Evolutionary conservation across 2,797 vertebrate species (phyloP).

Genomic region (Catharus ustulatus): DNA sequence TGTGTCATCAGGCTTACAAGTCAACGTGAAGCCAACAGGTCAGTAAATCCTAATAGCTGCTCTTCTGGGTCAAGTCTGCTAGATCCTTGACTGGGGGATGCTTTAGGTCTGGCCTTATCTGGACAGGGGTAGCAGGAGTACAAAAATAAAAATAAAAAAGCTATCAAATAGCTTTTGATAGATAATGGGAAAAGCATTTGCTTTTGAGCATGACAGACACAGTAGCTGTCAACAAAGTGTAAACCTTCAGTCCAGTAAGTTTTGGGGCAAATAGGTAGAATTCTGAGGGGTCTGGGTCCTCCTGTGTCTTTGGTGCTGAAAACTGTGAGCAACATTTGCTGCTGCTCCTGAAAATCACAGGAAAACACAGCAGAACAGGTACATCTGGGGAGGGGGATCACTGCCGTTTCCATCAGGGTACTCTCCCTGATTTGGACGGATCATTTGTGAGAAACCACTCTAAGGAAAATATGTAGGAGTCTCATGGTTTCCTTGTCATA

Average conservation of each 20-base stretch:
- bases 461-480: neutral
- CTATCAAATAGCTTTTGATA: neutral
- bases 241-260: neutral
- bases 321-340: neutral
- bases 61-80: neutral
- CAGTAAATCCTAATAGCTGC: neutral
- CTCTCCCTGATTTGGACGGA: neutral
- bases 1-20: constrained; percentile 49
- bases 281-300: neutral
- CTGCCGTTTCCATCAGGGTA: neutral
- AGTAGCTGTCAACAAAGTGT: neutral
- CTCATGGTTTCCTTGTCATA: neutral
- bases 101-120: neutral
- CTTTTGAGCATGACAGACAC: neutral
- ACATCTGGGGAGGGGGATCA: fast-evolving
- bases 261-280: neutral
- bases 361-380: neutral
- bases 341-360: neutral
- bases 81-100: fast-evolving
- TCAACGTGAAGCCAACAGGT: constrained; percentile 56
- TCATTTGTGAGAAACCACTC: neutral
- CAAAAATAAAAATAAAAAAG: too few relatives aligned
- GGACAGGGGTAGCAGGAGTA: neutral
- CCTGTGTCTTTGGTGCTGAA: neutral
- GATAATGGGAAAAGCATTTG: neutral